Base-by-base conservation (phyloP, 1,140 invertebrate species). In the Pseudachorutes palmiensis region DNA sequence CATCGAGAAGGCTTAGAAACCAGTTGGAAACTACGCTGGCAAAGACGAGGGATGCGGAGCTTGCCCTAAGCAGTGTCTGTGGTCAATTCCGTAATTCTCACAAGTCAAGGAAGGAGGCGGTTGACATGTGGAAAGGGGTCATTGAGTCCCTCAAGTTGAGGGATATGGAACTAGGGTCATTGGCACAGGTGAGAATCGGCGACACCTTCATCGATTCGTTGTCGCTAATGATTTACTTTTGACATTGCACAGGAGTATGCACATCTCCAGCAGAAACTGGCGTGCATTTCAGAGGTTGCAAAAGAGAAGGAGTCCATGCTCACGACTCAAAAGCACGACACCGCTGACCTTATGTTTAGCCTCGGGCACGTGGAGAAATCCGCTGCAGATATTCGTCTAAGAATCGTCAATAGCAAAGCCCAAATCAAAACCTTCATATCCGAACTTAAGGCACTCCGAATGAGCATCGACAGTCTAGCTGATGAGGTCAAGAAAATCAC, bases 61-160 rank as follows among this genome's bases (percentile, higher is more conserved):
- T 12, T n/a, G 65, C 62, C 19, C 36, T 70, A 55, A 48, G 66
- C 22, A 24, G 28, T n/a, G 33, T 61, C 9, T 57, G 61, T 26
- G 22, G 60, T 14, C 16, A 36, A 2, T 65, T 71, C 48, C 45
- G 72, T 24, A 24, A 59, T 26, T 22, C 49, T 24, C 65, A 71
- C 36, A 48, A 64, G 22, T 67, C 69, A 36, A 51, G 72, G 57
- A 58, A 41, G 9, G 55, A 71, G 31, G 45, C 63, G 51, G 26
- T 74, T 2, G 62, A 62, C 9, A 33, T 67, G 2, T 74, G 72
- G 72, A 66, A 70, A 26, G 22, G 29, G 1, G 69, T 68, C 5
- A 32, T 74, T n/a, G 33, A 49, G 2, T 62, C 57, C 14, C 66
- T 74, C 65, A 51, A 69, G 63, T 22, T 51, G 12, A 16, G 72